Base-by-base conservation (phyloP, 2,113 vertebrate genomes). In the Lophius piscatorius region DNA sequence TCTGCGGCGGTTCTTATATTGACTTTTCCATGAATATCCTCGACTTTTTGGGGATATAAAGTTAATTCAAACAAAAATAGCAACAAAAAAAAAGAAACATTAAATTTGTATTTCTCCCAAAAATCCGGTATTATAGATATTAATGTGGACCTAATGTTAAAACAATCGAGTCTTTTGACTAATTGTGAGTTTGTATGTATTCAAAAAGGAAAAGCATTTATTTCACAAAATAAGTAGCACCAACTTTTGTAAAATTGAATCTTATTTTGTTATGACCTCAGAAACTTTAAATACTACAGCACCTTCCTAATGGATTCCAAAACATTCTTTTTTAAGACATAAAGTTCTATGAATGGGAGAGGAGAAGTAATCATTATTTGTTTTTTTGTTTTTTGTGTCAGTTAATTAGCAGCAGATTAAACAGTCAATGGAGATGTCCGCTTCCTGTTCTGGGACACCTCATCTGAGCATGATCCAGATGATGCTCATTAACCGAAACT, bases 331-430 rank as follows among this genome's bases (percentile, higher is more conserved):
- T 76, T 82, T 72, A 8, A 62, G 68, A 62, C 65, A 64, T 81
- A 80, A 79, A 76, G 47, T 51, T 47, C 52, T 42, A n/a, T 21
- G 46, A 58, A 58, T 42, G 24, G 28, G 39, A 34, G 39, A 33
- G 33, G 48, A 71, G 65, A 77, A 74, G 50, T 54, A 75, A 72
- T 52, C 54, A 75, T 39, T 24, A 62, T 57, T 67, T 45, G 36
- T 42, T 48, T 70, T 71, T n/a, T 61, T 50, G 35, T 52, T 71
- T n/a, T n/a, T 80, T 78, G 46, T 70, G 67, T 80, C 71, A 48
- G 49, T 83, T 86, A 81, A 89, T 86, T 85, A 83, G 63, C 36
- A 47, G 51, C 48, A 67, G 70, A 83, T 81, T 77, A 75, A 81
- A 70, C 34, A 60, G 74, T 71, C 76, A 81, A 70, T 26, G 54